Percentiles rank a stretch among this genome's conserved stretches.
These are phyloP conservation scores for Chaetorhynchus papuensis DNA, from an alignment of 2,113 vertebrate genomes.

Conservation along the genomic window DNA sequence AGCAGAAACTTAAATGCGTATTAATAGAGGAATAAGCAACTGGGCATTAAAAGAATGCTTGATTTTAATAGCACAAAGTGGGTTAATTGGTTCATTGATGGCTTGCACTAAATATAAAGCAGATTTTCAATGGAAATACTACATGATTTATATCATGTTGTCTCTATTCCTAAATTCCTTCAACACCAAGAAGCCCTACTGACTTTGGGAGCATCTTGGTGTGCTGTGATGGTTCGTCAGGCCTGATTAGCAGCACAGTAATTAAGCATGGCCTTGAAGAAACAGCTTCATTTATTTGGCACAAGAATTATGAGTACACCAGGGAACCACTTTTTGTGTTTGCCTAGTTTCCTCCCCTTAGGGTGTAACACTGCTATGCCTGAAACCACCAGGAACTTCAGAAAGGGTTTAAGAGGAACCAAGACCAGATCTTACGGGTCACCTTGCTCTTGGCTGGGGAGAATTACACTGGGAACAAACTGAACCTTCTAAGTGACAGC, in stretches of 20 bases:
- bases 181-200: not conserved
- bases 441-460: not conserved
- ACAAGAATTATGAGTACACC: not conserved
- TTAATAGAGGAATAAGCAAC: constrained; percentile 7
- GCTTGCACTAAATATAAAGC: constrained; percentile 8
- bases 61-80: not conserved
- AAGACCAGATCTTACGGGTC: not conserved
- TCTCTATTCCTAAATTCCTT: not conserved
- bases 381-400: not conserved
- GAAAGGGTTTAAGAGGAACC: not conserved
- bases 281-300: not conserved
- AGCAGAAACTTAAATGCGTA: constrained; percentile 14
- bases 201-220: not conserved
- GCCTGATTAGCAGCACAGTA: not conserved
- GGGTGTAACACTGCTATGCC: not conserved
- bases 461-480: not conserved
- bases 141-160: not conserved
- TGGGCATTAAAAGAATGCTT: constrained; percentile 1
- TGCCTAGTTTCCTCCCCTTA: not conserved
- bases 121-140: constrained; percentile 8
- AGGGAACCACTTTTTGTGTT: not conserved
- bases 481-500: not conserved
- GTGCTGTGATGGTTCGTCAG: not conserved
- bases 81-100: not conserved
- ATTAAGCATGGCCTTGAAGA: not conserved